Percentiles rank a stretch among this genome's conserved stretches.
Evolutionary conservation across 1,140 invertebrate species (phyloP).

Genomic region (Drosophila repleta): DNA sequence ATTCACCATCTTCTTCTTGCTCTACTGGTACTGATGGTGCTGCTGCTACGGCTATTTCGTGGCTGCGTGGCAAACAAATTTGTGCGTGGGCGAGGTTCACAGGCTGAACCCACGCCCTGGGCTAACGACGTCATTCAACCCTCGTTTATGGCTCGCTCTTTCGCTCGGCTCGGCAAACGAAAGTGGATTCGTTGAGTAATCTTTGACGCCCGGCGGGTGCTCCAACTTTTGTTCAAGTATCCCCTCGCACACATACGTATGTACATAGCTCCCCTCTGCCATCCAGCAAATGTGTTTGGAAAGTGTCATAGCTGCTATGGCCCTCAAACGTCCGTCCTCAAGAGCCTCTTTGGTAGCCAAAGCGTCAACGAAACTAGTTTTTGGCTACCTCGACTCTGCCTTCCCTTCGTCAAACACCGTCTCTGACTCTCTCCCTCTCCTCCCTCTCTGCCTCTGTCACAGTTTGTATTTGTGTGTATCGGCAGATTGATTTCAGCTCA

Average conservation of each 20-base stretch:
- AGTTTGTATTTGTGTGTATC: background rate
- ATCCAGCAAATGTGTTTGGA: background rate
- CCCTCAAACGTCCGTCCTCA: constrained; percentile 8
- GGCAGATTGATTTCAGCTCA: constrained; percentile 42
- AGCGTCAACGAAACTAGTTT: constrained; percentile 36
- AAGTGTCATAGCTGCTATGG: constrained; percentile 17
- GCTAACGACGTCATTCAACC: constrained; percentile 23
- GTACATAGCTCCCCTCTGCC: no score
- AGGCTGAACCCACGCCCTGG: constrained; percentile 7
- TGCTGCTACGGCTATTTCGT: background rate
- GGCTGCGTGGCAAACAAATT: constrained; percentile 41
- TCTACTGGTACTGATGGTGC: no score
- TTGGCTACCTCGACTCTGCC: background rate
- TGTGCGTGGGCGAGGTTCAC: constrained; percentile 63
- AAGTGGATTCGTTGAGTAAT: constrained; percentile 42
- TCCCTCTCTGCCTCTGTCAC: background rate
- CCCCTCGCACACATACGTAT: constrained; percentile 19
- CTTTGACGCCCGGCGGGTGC: constrained; percentile 33
- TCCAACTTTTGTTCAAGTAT: constrained; percentile 29
- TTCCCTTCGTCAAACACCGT: background rate
- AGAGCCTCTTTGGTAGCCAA: constrained; percentile 17
- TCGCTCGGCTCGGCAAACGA: constrained; percentile 1
- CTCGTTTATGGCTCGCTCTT: constrained; percentile 3
- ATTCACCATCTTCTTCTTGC: background rate
- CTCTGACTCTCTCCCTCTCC: background rate